Conservation (phyloP, 2,888 invertebrate genomes). For the Pharmacophagus antenor region DNA sequence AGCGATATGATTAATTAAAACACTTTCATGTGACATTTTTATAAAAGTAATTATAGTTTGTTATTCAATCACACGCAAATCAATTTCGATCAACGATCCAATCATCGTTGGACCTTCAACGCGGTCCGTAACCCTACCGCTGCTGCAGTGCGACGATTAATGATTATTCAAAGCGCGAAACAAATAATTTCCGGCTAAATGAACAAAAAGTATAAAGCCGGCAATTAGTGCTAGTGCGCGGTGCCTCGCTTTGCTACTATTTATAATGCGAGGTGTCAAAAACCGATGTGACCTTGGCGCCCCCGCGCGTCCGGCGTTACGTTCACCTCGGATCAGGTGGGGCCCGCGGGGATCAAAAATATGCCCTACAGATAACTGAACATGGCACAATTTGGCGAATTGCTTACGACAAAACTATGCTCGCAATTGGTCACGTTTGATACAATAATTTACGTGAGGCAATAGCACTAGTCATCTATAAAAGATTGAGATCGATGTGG, state of each 20-base stretch:
- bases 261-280: constrained; percentile 75
- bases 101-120: constrained; percentile 43
- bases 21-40: neutral
- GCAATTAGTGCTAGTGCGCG: constrained; percentile 53
- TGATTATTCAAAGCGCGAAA: constrained; percentile 65
- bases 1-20: neutral
- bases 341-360: constrained; percentile 60
- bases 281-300: constrained; percentile 77
- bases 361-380: constrained; percentile 37
- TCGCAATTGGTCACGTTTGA: constrained; percentile 18
- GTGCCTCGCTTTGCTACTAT: constrained; percentile 59
- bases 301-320: constrained; percentile 73
- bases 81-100: constrained; percentile 23
- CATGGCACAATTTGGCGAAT: constrained; percentile 33
- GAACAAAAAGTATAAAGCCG: constrained; percentile 52
- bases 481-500: neutral
- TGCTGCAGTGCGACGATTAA: constrained; percentile 49
- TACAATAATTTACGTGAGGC: neutral
- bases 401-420: constrained; percentile 14
- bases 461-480: neutral
- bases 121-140: constrained; percentile 62
- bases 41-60: too few species aligned
- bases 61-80: constrained; percentile 26
- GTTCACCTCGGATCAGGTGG: constrained; percentile 77
- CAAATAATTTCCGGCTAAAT: constrained; percentile 71